A percentile compares a stretch with the other conserved stretches of the same genome.
These are phyloP conservation scores for Belgica antarctica DNA, from an alignment of 2,888 invertebrate genomes.

Conservation along the genomic window DNA sequence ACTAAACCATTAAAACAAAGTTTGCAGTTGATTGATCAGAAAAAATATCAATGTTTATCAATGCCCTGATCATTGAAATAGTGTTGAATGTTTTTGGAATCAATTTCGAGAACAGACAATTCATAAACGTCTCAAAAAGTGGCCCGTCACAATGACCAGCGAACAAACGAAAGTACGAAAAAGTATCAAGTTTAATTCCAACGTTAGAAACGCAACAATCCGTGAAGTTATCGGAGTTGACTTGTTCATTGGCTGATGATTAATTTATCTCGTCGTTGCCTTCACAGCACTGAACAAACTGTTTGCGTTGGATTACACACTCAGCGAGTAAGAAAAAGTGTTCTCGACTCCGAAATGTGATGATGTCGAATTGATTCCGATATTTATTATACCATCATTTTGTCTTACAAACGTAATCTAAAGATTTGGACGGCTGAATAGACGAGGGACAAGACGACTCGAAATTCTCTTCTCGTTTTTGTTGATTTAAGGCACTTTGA, in stretches of 20 bases:
- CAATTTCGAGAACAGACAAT: constrained; percentile 13
- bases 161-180: constrained; percentile 12
- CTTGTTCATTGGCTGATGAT: constrained; percentile 44
- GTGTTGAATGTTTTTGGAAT: constrained; percentile 25
- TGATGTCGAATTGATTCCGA: constrained; percentile 21
- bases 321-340: background rate
- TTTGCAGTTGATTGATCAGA: too few relatives aligned
- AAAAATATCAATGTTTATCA: too few relatives aligned
- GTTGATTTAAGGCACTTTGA: too few relatives aligned
- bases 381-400: constrained; percentile 31
- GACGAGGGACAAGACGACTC: too few relatives aligned
- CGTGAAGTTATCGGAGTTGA: constrained; percentile 40
- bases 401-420: constrained; percentile 36
- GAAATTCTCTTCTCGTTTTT: too few relatives aligned
- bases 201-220: constrained; percentile 28
- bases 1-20: too few relatives aligned
- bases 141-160: background rate
- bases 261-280: constrained; percentile 35
- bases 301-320: constrained; percentile 18
- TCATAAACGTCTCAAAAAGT: constrained; percentile 15
- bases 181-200: constrained; percentile 38
- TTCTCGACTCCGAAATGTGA: background rate
- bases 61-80: background rate
- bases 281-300: background rate
- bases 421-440: constrained; percentile 25